These are phyloP conservation scores for Megatriorchis doriae DNA, from an alignment of 2,113 vertebrate species.

Conservation along the genomic window DNA sequence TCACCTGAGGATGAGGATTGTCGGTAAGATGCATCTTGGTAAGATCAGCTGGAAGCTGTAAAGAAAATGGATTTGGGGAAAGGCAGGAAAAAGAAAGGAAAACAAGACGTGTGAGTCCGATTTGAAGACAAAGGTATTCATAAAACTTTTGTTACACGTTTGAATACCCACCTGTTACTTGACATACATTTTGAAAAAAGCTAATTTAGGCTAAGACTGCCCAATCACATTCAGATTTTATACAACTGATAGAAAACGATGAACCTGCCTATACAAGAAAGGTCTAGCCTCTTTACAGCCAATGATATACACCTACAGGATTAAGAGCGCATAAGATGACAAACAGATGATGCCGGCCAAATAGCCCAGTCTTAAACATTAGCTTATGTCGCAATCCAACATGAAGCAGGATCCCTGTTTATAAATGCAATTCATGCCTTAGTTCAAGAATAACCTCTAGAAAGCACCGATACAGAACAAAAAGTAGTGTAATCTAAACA, in stretches of 20 bases:
- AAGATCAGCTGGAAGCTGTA: conserved; percentile 93
- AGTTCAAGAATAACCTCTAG: not conserved
- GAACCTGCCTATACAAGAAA: not conserved
- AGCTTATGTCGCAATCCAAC: not conserved
- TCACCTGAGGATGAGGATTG: conserved; percentile 86
- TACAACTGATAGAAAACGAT: not conserved
- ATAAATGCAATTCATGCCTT: not conserved
- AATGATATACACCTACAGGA: not conserved
- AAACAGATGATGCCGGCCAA: not conserved
- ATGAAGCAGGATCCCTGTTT: not conserved
- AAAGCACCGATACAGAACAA: not conserved
- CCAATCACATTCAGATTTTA: not conserved
- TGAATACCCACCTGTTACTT: not conserved
- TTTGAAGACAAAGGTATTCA: not conserved
- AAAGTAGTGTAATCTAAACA: not conserved
- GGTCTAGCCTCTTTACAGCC: not conserved
- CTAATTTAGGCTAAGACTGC: not conserved
- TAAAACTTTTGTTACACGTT: not conserved
- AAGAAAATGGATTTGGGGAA: not conserved
- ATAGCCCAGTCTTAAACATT: not conserved
- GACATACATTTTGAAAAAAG: not conserved
- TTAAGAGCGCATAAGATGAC: not conserved
- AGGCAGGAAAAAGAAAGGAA: not conserved
- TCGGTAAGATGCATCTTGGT: conserved; percentile 97
- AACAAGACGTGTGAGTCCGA: not conserved